These are phyloP conservation scores for Babylonia areolata DNA, from an alignment of 1,140 invertebrate genomes.

Conservation along the genomic window DNA sequence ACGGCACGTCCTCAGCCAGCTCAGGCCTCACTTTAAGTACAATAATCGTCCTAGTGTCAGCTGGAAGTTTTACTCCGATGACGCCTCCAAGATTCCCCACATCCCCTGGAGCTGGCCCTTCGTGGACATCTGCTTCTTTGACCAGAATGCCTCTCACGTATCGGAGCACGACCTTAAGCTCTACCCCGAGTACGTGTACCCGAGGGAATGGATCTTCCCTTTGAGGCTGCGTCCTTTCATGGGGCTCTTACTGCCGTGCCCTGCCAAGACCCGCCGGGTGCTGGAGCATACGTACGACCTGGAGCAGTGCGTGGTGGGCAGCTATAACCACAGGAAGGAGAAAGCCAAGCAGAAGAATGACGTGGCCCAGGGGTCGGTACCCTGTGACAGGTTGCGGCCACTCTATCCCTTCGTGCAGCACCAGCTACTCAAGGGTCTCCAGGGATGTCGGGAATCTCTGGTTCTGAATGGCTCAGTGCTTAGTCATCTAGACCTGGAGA, in stretches of 20 bases:
- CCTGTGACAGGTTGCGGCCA: not conserved
- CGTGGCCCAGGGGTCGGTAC: not conserved
- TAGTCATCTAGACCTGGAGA: not conserved
- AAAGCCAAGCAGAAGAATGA: not conserved
- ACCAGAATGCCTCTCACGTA: conserved; percentile 64
- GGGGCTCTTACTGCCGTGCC: conserved; percentile 51
- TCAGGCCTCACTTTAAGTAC: conserved; percentile 11
- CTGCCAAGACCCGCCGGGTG: conserved; percentile 49
- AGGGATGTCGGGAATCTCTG: not conserved
- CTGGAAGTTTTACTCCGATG: conserved; percentile 59
- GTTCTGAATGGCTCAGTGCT: not conserved
- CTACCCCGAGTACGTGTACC: conserved; percentile 48
- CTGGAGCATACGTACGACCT: conserved; percentile 49
- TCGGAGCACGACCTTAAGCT: conserved; percentile 50
- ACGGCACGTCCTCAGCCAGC: conserved; percentile 34
- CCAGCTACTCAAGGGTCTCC: not conserved
- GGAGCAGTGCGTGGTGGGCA: not conserved
- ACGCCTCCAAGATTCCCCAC: conserved; percentile 21
- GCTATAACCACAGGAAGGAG: not conserved
- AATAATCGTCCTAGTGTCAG: not conserved
- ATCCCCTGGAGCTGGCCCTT: conserved; percentile 62
- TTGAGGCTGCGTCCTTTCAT: conserved; percentile 57
- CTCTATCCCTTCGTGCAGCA: not conserved
- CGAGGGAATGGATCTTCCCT: conserved; percentile 63
- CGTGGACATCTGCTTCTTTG: conserved; percentile 70